phyloP scores from a whole-genome alignment of 2,113 vertebrate species.

The Dolichotis patagonum region DNA sequence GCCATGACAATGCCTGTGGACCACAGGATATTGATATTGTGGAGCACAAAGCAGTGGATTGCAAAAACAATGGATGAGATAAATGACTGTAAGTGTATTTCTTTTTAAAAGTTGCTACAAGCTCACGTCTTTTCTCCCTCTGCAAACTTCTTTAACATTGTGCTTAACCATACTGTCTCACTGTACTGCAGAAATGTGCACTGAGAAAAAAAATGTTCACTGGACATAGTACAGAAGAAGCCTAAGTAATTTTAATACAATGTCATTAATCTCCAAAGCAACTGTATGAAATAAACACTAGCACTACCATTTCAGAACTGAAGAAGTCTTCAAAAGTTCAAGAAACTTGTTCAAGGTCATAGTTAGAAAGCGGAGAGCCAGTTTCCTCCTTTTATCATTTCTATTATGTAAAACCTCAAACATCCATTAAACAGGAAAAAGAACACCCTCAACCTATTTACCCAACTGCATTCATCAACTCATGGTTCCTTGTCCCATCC shows the following conservation, averaged over 20 bases:
- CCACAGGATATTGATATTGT: not conserved
- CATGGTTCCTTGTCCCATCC: not conserved
- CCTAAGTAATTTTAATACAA: slow-evolving; percentile 21
- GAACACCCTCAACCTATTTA: not conserved
- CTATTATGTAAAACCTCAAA: not conserved
- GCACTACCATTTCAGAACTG: slow-evolving; percentile 11
- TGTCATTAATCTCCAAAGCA: slow-evolving; percentile 27
- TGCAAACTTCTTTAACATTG: slow-evolving; percentile 28
- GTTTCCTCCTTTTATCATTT: not conserved
- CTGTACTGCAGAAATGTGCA: slow-evolving; percentile 61
- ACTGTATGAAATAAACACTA: slow-evolving; percentile 32
- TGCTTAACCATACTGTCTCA: not conserved
- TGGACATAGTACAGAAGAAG: not conserved
- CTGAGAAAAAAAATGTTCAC: not conserved
- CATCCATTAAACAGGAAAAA: not conserved
- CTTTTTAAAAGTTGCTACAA: not conserved
- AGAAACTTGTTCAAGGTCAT: not conserved
- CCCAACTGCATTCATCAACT: not conserved
- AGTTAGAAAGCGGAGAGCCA: not conserved
- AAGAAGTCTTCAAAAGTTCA: not conserved
- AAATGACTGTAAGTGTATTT: not conserved
- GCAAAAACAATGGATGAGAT: not conserved
- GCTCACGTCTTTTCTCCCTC: not conserved
- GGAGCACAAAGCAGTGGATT: not conserved
- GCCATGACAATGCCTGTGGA: not conserved